These are phyloP conservation scores for Agrotis puta DNA, from an alignment of 2,888 invertebrate species.

Conservation along the genomic window DNA sequence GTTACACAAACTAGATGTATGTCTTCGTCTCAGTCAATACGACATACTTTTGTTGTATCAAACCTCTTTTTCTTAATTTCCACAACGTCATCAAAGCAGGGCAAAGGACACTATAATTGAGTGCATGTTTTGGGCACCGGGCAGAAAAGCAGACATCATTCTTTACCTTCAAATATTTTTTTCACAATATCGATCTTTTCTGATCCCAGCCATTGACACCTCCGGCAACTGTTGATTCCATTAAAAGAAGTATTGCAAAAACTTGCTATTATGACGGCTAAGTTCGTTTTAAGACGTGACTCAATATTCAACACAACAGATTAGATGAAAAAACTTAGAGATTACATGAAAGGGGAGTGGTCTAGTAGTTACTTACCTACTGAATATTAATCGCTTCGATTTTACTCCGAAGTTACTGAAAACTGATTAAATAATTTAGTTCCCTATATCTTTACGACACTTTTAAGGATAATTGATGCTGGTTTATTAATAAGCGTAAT, in stretches of 20 bases:
- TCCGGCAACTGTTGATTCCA: slow-evolving; percentile 8
- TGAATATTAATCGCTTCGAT: background rate
- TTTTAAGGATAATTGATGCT: background rate
- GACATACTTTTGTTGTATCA: no score
- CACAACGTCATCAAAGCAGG: background rate
- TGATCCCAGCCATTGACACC: slow-evolving; percentile 1
- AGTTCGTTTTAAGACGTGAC: slow-evolving; percentile 41
- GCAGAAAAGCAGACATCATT: background rate
- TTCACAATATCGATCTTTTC: slow-evolving; percentile 9
- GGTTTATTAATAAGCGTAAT: background rate
- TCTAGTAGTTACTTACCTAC: slow-evolving; percentile 1
- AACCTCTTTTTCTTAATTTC: background rate
- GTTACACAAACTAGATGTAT: no score
- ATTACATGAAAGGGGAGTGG: slow-evolving; percentile 14
- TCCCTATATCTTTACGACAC: background rate
- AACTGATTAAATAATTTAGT: background rate
- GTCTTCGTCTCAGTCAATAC: no score
- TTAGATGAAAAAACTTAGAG: slow-evolving; percentile 32
- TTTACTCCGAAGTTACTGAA: background rate
- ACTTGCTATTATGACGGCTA: slow-evolving; percentile 8
- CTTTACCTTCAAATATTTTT: background rate
- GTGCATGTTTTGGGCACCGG: background rate
- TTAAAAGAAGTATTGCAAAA: slow-evolving; percentile 30
- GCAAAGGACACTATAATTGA: background rate
- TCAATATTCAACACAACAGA: slow-evolving; percentile 42